Conservation (phyloP, 2,888 invertebrate species). For the Tenodera sinensis region DNA sequence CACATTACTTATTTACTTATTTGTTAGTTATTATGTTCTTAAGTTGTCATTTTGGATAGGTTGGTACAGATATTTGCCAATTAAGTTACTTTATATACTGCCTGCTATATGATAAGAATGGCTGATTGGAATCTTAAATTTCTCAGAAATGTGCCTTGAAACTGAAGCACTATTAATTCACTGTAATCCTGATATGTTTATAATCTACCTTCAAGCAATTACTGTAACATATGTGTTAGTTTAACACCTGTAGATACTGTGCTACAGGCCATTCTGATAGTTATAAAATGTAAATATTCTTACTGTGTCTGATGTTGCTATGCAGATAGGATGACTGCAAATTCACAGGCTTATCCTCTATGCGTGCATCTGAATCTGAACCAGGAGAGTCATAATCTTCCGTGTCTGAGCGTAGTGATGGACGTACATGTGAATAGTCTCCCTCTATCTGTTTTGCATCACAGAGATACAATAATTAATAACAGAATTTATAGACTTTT, state of each 20-base stretch:
- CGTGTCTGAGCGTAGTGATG: constrained; percentile 30
- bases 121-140: too few species aligned
- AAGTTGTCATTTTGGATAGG: too few species aligned
- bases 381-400: constrained; percentile 34
- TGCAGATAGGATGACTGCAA: constrained; percentile 30
- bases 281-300: constrained; percentile 16
- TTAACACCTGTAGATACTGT: background rate
- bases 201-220: too few species aligned
- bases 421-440: constrained; percentile 3
- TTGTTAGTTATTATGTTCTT: too few species aligned
- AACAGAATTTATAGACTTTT: background rate
- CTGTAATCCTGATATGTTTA: too few species aligned
- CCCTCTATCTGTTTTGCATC: constrained; percentile 1
- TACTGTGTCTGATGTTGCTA: constrained; percentile 34
- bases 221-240: too few species aligned
- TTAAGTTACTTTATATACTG: too few species aligned
- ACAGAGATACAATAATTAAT: background rate
- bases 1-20: too few species aligned
- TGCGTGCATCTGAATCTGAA: constrained; percentile 32
- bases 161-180: too few species aligned
- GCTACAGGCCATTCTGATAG: background rate
- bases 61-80: too few species aligned
- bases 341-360: constrained; percentile 3
- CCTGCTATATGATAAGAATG: too few species aligned
- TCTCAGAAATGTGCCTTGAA: too few species aligned